phyloP scores from a whole-genome alignment of 2,113 vertebrate species.

The Burhinus oedicnemus region DNA sequence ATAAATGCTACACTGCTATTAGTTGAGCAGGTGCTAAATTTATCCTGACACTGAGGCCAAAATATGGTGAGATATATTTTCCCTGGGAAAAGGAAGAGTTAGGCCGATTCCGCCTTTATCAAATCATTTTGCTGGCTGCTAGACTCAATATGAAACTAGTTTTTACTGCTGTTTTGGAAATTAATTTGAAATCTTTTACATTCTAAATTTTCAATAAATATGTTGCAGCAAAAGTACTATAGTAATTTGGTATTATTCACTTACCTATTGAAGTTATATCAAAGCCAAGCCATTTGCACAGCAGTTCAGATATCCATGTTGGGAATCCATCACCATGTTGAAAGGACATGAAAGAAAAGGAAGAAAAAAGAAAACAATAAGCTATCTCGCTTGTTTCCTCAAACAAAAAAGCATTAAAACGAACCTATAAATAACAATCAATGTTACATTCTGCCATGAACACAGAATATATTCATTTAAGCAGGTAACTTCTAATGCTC shows the following conservation, averaged over 20 bases:
- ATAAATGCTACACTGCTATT: background rate
- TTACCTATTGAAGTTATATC: slow-evolving; percentile 71
- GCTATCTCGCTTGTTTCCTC: background rate
- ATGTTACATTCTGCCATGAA: background rate
- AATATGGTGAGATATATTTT: background rate
- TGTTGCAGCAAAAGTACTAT: background rate
- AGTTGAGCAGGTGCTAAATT: background rate
- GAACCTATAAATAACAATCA: background rate
- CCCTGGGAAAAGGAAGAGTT: background rate
- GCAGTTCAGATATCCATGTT: slow-evolving; percentile 21
- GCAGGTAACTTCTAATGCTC: background rate
- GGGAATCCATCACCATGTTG: background rate
- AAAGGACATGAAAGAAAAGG: slow-evolving; percentile 51
- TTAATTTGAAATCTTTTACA: background rate
- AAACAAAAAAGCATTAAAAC: background rate
- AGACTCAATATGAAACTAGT: background rate
- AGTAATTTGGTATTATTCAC: slow-evolving; percentile 46
- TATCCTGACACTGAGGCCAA: background rate
- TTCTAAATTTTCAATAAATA: background rate
- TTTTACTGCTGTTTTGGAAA: background rate
- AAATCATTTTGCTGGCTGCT: background rate
- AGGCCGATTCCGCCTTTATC: background rate
- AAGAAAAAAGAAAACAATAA: slow-evolving; percentile 49
- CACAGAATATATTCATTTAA: background rate
- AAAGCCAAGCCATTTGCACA: slow-evolving; percentile 41